Percentiles rank a stretch among this genome's conserved stretches.
Conservation (phyloP, 2,888 invertebrate species). For the Tiliacea aurago region DNA sequence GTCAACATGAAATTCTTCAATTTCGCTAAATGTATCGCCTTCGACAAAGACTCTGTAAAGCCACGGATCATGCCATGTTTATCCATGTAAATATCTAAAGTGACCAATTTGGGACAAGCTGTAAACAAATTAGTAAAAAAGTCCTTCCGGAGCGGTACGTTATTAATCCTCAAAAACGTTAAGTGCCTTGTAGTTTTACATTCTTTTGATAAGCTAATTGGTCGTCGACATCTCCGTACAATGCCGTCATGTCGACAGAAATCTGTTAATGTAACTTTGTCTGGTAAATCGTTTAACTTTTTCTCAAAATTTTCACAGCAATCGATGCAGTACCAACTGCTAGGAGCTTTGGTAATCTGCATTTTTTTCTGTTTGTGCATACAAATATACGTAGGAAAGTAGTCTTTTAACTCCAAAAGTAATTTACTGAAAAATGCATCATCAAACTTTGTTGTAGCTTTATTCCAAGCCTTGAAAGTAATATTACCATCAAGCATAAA, state of each 20-base stretch:
- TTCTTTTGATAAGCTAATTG: constrained; percentile 64
- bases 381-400: constrained; percentile 73
- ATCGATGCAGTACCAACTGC: constrained; percentile 74
- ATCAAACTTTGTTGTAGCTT: constrained; percentile 66
- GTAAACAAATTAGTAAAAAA: constrained; percentile 70
- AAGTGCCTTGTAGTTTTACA: constrained; percentile 63
- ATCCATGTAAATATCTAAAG: constrained; percentile 71
- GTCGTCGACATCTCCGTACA: constrained; percentile 59
- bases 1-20: constrained; percentile 73
- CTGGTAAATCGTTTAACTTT: constrained; percentile 64
- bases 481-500: constrained; percentile 74
- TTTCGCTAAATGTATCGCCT: constrained; percentile 64
- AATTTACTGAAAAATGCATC: constrained; percentile 65
- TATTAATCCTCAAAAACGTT: constrained; percentile 70
- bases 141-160: constrained; percentile 66
- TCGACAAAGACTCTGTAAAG: constrained; percentile 63
- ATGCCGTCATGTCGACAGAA: constrained; percentile 70
- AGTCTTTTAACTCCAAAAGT: constrained; percentile 68
- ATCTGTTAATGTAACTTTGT: constrained; percentile 71
- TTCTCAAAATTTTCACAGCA: constrained; percentile 69
- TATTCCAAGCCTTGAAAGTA: constrained; percentile 75
- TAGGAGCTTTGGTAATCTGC: constrained; percentile 66
- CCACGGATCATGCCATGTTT: constrained; percentile 61
- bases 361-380: constrained; percentile 67
- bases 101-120: constrained; percentile 65